Base-by-base conservation (phyloP, 2,113 vertebrate genomes). In the Amazona vittata region DNA sequence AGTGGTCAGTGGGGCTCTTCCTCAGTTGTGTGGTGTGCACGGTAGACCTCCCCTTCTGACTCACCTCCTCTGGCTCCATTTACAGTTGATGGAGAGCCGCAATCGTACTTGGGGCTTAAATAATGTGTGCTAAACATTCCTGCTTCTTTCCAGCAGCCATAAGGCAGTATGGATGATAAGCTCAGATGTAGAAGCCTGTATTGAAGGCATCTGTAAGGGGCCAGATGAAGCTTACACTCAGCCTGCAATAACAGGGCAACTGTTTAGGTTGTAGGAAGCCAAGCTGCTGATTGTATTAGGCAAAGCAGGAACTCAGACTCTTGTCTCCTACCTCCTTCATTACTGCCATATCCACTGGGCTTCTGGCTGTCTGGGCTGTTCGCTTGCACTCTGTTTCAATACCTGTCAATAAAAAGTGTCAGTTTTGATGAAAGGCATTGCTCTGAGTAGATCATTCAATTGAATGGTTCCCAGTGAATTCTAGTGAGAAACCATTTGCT, bases 301-400 rank as follows among this genome's bases (percentile, higher is more conserved):
- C 50, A 92, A 93, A 77, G 49, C 63, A 88, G 53, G 59, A 49
- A 76, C 69, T 91, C 94, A 83, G 78, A 88, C 90, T 92, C 39
- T 21, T 82, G 85, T 90, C 71, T 97, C 85, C 90, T 92, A 77
- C 44, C 70, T 90, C 82, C 85, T 94, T 90, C 83, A 86, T 94
- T 93, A 93, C 55, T 91, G 37, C 52, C 28, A 4, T 86, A 35
- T 49, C 39, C 71, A 49, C 68, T 69, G 82, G 83, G 75, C 52
- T 96, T 93, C 75, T 96, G 90, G 70, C 33, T 69, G 59, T 73
- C 79, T 92, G 82, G 35, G 35, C 44, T 93, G 18, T 57, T 85
- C 44, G 13, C 25, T 79, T 85, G 78, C 33, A 25, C 16, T 71
- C 76, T 76, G 18, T 60, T 75, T 52, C 70, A 76, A 44, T 82